Percentiles rank a stretch among this genome's conserved stretches.
These are phyloP conservation scores for Nomada fucata DNA, from an alignment of 2,888 invertebrate genomes.

Conservation along the genomic window DNA sequence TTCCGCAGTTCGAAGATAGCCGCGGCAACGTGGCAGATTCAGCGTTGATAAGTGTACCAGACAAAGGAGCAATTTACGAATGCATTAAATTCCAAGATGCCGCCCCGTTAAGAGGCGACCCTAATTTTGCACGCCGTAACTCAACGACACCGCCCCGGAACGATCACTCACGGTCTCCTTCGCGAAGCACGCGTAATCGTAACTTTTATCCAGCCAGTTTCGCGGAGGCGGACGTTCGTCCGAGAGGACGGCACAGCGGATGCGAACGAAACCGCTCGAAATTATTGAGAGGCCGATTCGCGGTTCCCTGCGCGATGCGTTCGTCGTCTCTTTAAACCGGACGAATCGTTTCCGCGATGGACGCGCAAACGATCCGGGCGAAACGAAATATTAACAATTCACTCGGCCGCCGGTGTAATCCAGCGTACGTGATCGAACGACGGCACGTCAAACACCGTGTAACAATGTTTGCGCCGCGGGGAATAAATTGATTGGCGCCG, in stretches of 20 bases:
- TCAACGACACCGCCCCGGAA: neutral
- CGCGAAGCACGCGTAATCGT: neutral
- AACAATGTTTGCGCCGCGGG: constrained; percentile 5
- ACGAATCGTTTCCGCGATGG: neutral
- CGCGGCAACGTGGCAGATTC: constrained; percentile 27
- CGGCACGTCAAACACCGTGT: constrained; percentile 12
- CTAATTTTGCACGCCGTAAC: constrained; percentile 42
- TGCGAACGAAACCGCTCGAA: neutral
- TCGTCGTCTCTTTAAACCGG: neutral
- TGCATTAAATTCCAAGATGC: constrained; percentile 33
- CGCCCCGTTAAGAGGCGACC: constrained; percentile 26
- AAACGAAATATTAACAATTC: constrained; percentile 1
- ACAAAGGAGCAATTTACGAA: constrained; percentile 31
- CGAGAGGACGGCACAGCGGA: neutral
- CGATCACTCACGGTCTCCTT: neutral
- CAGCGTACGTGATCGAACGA: neutral
- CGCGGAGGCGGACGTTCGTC: neutral
- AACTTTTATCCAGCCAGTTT: constrained; percentile 6
- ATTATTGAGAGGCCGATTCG: neutral
- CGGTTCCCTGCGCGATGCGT: too few species aligned
- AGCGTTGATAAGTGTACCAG: constrained; percentile 31
- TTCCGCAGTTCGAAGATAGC: constrained; percentile 10
- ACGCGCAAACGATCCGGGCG: neutral
- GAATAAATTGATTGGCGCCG: constrained; percentile 9
- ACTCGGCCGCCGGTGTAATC: neutral